Evolutionary conservation across 2,113 vertebrate genomes (phyloP), one percentile per base, ranked within the genome.

Genomic region (Mus pahari): DNA sequence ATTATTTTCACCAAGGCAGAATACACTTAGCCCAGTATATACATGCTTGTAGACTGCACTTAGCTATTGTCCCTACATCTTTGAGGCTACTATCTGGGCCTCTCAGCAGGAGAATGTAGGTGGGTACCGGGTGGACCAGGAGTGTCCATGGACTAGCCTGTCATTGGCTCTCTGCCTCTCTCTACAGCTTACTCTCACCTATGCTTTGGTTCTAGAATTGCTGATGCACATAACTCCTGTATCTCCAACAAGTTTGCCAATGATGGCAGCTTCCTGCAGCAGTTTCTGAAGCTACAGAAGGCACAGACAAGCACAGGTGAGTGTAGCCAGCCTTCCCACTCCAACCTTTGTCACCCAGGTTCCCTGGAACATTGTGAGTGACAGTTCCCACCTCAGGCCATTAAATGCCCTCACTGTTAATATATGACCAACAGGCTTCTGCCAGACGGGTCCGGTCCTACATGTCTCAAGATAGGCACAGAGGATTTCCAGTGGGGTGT

Each of bases 231-330:
- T 60, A 98, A 92, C 75, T 98, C 98, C 4, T 98, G 98, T 45
- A 96, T 97, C 89, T 98, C 98, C 90, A 99, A 99, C 97, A 99
- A 99, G 97, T 99, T 99, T 98, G 98, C 98, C 97, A 99, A 99
- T 0, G 99, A 99, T 42, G 99, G 99, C 88, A 99, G 99, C 97
- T 99, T 99, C 97, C 98, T 99, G 82, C 99, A 99, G 97, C 99
- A 99, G 98, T 99, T 99, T 97, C 99, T 99, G 96, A 99, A 99
- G 98, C 98, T 99, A 98, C 99, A 99, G 98, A 99, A 99, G 96
- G 99, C 99, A 2, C 99, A 99, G 94, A 93, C 98, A 7, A 98
- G 87, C 96, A 77, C 98, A 84, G 98, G 97, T 98, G 89, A 98
- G 98, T 87, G 0, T 0, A 33, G 39, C 60, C 31, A 7, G 13